Evolutionary conservation across 2,888 invertebrate species (phyloP).

Genomic region (Rambutsinella grinnellia): DNA sequence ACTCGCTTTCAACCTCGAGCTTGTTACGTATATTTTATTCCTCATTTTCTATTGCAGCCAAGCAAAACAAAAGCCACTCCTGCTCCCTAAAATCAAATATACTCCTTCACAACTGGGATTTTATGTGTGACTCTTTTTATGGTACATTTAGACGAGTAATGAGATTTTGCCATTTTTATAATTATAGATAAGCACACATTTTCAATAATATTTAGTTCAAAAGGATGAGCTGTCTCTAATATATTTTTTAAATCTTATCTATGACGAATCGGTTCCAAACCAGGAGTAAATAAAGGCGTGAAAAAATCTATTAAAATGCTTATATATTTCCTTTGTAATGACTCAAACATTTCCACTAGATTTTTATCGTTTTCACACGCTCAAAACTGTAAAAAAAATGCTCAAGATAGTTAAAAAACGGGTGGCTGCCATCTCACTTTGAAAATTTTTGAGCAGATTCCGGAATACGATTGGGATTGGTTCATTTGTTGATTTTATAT

Average conservation of each 20-base stretch:
- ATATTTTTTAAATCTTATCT: neutral
- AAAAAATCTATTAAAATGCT: neutral
- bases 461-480: too few species aligned
- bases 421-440: too few species aligned
- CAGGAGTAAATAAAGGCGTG: neutral
- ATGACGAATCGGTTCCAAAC: neutral
- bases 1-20: neutral
- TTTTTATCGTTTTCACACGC: neutral
- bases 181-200: conserved; percentile 20
- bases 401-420: too few species aligned
- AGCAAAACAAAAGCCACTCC: neutral
- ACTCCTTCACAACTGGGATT: neutral
- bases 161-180: conserved; percentile 25
- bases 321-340: neutral
- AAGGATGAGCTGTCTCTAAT: neutral
- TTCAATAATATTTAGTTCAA: neutral
- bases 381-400: too few species aligned
- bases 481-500: too few species aligned
- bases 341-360: neutral
- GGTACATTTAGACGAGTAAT: conserved; percentile 21
- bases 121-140: neutral
- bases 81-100: neutral
- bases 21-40: conserved; percentile 15
- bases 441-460: too few species aligned
- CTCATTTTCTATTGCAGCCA: conserved; percentile 35